phyloP scores from a whole-genome alignment of 2,797 vertebrate species.

The Harpagifer antarcticus region DNA sequence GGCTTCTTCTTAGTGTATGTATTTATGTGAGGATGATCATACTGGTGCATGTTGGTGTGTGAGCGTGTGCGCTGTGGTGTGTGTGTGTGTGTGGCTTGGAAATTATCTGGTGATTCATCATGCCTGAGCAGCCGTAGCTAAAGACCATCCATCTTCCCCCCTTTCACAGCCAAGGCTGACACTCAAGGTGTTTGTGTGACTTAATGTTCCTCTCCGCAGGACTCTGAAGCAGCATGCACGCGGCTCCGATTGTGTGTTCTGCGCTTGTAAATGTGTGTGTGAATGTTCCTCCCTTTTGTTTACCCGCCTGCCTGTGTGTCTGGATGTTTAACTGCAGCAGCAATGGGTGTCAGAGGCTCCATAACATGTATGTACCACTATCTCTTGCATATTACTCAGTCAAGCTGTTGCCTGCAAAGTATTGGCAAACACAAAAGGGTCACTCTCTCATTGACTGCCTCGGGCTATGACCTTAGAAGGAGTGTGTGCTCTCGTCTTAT shows the following conservation, averaged over 20 bases:
- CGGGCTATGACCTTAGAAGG: slow-evolving; percentile 65
- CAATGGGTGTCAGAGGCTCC: slow-evolving; percentile 36
- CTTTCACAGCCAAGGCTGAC: slow-evolving; percentile 82
- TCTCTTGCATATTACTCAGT: slow-evolving; percentile 15
- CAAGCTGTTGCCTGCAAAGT: slow-evolving; percentile 45
- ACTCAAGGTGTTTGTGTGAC: slow-evolving; percentile 87
- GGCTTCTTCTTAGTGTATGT: slow-evolving; percentile 38
- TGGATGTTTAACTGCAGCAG: slow-evolving; percentile 33
- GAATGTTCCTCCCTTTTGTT: slow-evolving; percentile 48
- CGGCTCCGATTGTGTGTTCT: slow-evolving; percentile 22
- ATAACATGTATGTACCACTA: slow-evolving; percentile 14
- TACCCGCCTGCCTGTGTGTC: slow-evolving; percentile 21
- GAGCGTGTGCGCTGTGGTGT: not conserved
- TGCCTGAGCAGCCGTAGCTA: slow-evolving; percentile 72
- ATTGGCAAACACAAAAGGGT: slow-evolving; percentile 72
- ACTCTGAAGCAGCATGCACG: slow-evolving; percentile 51
- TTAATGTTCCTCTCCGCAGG: slow-evolving; percentile 82
- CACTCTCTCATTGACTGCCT: slow-evolving; percentile 70
- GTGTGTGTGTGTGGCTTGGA: slow-evolving; percentile 65
- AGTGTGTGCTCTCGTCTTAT: slow-evolving; percentile 38
- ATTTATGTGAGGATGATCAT: slow-evolving; percentile 5
- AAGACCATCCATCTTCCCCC: slow-evolving; percentile 78
- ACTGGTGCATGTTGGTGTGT: slow-evolving; percentile 23
- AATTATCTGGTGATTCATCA: slow-evolving; percentile 82
- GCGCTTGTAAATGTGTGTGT: slow-evolving; percentile 2